Evolutionary conservation across 2,113 vertebrate genomes (phyloP), one percentile per base, ranked within the genome.

Genomic region (Riparia riparia): DNA sequence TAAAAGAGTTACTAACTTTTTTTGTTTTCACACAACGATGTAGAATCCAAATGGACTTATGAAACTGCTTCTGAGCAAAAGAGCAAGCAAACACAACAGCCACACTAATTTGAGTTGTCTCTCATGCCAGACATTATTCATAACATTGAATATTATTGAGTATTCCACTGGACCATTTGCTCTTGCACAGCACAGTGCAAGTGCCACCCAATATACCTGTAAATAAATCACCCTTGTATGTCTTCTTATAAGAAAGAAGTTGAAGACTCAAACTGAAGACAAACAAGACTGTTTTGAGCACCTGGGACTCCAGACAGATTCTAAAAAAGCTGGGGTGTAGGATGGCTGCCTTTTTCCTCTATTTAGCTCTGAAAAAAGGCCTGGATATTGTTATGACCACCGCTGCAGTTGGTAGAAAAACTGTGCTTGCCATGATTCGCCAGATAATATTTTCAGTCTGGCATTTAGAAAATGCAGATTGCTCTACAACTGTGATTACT

Each of bases 371-470:
- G 28, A 42, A 41, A 78, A 83, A 68, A 49, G n/a, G 51, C 56
- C 65, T 92, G 61, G 71, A 80, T 77, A 54, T 69, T 82, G 73
- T 85, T 82, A 61, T 8, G 91, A 58, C 29, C 87, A 91, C 39
- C 57, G 50, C 76, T 76, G 86, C 69, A 76, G 45, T 79, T 86
- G 86, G 83, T 24, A 68, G 57, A 82, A 90, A 74, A 91, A 47
- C 37, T 34, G 24, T 7, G 44, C 88, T 74, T 94, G 94, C 94
- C 92, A 90, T 81, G 82, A 89, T 68, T 89, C 9, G 14, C 89
- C 68, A 86, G 90, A 72, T 96, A 95, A 86, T 92, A 96, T 92
- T 96, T 95, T 90, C 80, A 79, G 37, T 41, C 65, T 89, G 93
- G 92, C 86, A 78, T 95, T 92, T 84, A 60, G 61, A 79, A 97